Percentiles rank a stretch among this genome's conserved stretches.
Conservation (phyloP, 2,113 vertebrate genomes). For the Crotalus tigris region DNA sequence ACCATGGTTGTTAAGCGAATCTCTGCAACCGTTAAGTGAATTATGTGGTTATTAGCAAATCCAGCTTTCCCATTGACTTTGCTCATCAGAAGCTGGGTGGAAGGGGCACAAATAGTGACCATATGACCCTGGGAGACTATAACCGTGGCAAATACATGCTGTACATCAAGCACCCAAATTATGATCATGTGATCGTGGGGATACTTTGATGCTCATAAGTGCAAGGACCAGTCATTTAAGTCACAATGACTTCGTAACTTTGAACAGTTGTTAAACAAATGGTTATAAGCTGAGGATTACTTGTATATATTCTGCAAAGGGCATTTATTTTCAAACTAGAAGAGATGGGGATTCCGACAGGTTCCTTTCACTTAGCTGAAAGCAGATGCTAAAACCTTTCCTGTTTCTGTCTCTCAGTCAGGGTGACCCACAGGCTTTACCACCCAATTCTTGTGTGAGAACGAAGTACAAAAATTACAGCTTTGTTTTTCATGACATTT, state of each 20-base stretch:
- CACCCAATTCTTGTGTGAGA: neutral
- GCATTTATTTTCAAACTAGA: neutral
- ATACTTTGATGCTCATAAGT: neutral
- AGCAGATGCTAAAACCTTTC: neutral
- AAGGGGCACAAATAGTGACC: neutral
- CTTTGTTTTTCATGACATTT: neutral
- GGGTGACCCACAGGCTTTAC: neutral
- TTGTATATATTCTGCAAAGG: neutral
- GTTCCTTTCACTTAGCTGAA: neutral
- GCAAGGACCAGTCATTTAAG: neutral
- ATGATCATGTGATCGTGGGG: neutral
- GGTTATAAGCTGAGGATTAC: neutral
- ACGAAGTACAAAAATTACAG: neutral
- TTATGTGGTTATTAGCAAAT: neutral
- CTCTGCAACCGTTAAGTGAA: neutral
- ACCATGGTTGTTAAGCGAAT: neutral
- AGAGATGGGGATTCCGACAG: neutral
- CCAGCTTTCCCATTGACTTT: neutral
- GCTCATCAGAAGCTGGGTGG: neutral
- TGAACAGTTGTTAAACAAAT: neutral
- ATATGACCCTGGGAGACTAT: neutral
- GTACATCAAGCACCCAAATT: neutral
- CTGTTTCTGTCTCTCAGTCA: neutral
- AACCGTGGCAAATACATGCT: neutral
- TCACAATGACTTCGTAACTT: neutral